A percentile compares a stretch with the other conserved stretches of the same genome.
Conservation (phyloP, 2,888 invertebrate genomes). For the Polydrusus tereticollis region DNA sequence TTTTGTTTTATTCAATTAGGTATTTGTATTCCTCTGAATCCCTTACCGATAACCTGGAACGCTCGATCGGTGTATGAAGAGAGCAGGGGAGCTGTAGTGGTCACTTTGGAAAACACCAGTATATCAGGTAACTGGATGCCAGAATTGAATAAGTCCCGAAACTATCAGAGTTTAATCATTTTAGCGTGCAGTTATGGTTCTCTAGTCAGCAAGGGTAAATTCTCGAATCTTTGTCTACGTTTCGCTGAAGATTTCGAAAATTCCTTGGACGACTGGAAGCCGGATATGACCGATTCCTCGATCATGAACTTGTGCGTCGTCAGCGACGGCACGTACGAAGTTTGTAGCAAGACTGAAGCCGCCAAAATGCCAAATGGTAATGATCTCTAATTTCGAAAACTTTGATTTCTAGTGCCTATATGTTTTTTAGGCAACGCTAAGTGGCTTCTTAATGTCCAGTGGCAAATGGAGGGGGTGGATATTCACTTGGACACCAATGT, state of each 20-base stretch:
- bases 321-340: conserved; percentile 99
- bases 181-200: conserved; percentile 95
- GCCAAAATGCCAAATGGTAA: conserved; percentile 83
- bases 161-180: not conserved
- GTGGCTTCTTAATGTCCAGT: conserved; percentile 97
- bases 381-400: not conserved
- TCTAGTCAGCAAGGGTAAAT: conserved; percentile 92
- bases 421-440: conserved; percentile 86
- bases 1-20: not conserved
- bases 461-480: conserved; percentile 99
- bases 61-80: conserved; percentile 81
- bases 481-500: conserved; percentile 96
- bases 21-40: conserved; percentile 92
- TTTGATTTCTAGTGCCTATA: not conserved
- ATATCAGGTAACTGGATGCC: conserved; percentile 78
- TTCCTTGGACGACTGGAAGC: conserved; percentile 97
- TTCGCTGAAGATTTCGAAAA: conserved; percentile 99
- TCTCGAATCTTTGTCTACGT: conserved; percentile 90
- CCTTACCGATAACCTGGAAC: conserved; percentile 80
- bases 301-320: conserved; percentile 95
- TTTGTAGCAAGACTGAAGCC: conserved; percentile 93
- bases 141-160: not conserved
- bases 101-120: conserved; percentile 96
- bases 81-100: conserved; percentile 91
- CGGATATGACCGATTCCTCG: conserved; percentile 82